Conservation (phyloP, 1,140 invertebrate species). For the Tachypleus tridentatus region DNA sequence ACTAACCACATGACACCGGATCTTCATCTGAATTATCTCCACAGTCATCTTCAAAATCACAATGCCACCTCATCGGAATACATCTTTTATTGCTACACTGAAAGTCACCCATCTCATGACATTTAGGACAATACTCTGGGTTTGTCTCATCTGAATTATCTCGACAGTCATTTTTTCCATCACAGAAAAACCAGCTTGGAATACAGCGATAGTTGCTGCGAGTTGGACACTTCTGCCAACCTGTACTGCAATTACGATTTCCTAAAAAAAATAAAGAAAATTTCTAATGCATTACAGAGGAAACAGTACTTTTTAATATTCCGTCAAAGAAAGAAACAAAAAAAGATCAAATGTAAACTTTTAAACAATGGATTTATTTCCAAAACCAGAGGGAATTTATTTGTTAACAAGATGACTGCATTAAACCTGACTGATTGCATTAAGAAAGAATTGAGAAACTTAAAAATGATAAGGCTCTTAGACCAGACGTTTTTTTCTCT, state of each 20-base stretch:
- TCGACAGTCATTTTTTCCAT: conserved; percentile 66
- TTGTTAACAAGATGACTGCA: too few species aligned
- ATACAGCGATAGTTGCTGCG: conserved; percentile 83
- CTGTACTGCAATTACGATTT: conserved; percentile 77
- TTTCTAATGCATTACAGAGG: neutral
- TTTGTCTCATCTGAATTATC: conserved; percentile 75
- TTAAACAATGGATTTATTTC: too few species aligned
- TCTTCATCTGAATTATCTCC: conserved; percentile 84
- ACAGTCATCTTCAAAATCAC: conserved; percentile 92
- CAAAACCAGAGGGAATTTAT: too few species aligned
- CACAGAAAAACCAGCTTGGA: conserved; percentile 89
- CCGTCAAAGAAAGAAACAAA: too few species aligned
- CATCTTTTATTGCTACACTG: conserved; percentile 84
- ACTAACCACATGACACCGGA: too few species aligned
- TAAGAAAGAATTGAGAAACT: too few species aligned
- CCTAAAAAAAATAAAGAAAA: conserved; percentile 23
- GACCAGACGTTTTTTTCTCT: too few species aligned
- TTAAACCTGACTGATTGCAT: too few species aligned
- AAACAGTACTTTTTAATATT: neutral
- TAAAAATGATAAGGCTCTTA: too few species aligned
- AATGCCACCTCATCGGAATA: conserved; percentile 83
- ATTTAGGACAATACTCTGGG: conserved; percentile 57
- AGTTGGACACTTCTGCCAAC: conserved; percentile 82
- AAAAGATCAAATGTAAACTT: too few species aligned
- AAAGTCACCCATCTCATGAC: conserved; percentile 74